Base-by-base conservation (phyloP, 2,113 vertebrate species). In the Odobenus rosmarus region DNA sequence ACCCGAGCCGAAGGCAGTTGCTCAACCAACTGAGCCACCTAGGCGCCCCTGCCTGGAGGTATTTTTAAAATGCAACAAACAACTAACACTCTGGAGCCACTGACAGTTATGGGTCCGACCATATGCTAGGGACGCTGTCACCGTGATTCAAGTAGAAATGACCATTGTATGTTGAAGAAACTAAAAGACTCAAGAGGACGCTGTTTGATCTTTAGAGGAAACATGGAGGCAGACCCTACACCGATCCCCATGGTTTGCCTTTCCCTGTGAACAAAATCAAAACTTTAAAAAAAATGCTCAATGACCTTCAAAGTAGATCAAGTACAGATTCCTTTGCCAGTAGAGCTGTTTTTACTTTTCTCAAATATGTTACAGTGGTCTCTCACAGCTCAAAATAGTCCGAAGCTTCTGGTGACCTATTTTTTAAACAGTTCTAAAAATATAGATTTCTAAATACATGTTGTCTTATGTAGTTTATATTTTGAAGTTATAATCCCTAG, bases 391-490 rank as follows among this genome's bases (percentile, higher is more conserved):
- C 42, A 33, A 76, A 94, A 96, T 42, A 96, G 21, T 33, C 18
- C 4, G 1, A 74, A 84, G 31, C 31, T 96, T 93, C 21, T 57
- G n/a, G 53, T 90, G 84, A 97, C 84, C 84, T 85, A 77, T 80
- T 96, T 97, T 92, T 94, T 62, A 86, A 87, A 71, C 1, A 3
- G 18, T 76, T 94, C 57, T 85, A 95, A 95, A 97, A 96, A 97
- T 80, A 59, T 0, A 55, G 26, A 80, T 94, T 92, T 88, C 83
- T 95, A 92, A 93, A 53, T 69, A 46, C 49, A 67, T 59, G 8
- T 92, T 95, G 96, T 94, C 23, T 95, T 59, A 69, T 67, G 28
- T 90, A 57, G 33, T 81, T 95, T 97, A 51, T 87, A 80, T 90
- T 93, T 95, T 95, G 55, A 90, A 83, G 49, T 72, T 49, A 55